Evolutionary conservation across 2,888 invertebrate genomes (phyloP).

Genomic region (Caenorhabditis sp.): DNA sequence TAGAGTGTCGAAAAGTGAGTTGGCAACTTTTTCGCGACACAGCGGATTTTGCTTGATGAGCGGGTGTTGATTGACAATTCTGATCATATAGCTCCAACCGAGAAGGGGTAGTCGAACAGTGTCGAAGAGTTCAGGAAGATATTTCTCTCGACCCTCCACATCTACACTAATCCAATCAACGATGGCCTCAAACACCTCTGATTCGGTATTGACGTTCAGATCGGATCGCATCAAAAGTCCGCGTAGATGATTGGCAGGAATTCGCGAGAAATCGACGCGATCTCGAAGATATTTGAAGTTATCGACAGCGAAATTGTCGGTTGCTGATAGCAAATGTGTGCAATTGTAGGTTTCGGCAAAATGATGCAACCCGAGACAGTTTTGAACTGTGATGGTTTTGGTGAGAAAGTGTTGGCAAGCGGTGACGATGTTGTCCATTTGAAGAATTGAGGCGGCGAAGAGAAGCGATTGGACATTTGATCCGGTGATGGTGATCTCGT

Average conservation of each 20-base stretch:
- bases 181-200: constrained; percentile 72
- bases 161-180: constrained; percentile 72
- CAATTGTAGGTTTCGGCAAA: constrained; percentile 73
- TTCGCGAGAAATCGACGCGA: constrained; percentile 48
- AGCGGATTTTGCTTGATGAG: constrained; percentile 43
- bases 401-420: constrained; percentile 74
- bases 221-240: constrained; percentile 54
- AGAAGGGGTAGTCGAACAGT: constrained; percentile 71
- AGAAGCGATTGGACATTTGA: constrained; percentile 73
- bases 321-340: constrained; percentile 43
- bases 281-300: constrained; percentile 52
- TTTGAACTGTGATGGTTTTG: constrained; percentile 71
- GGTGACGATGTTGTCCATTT: constrained; percentile 72
- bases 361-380: constrained; percentile 71
- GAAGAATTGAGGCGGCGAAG: constrained; percentile 73
- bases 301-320: constrained; percentile 59
- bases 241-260: constrained; percentile 50
- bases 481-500: constrained; percentile 71
- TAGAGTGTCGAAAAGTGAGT: constrained; percentile 69
- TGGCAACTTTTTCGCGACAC: constrained; percentile 72
- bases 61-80: constrained; percentile 46
- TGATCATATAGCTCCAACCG: constrained; percentile 70
- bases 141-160: constrained; percentile 58
- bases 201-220: constrained; percentile 53
- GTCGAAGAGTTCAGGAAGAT: constrained; percentile 45